A percentile compares a stretch with the other conserved stretches of the same genome.
Evolutionary conservation across 2,797 vertebrate genomes (phyloP).

Genomic region (Cheirogaleus major): DNA sequence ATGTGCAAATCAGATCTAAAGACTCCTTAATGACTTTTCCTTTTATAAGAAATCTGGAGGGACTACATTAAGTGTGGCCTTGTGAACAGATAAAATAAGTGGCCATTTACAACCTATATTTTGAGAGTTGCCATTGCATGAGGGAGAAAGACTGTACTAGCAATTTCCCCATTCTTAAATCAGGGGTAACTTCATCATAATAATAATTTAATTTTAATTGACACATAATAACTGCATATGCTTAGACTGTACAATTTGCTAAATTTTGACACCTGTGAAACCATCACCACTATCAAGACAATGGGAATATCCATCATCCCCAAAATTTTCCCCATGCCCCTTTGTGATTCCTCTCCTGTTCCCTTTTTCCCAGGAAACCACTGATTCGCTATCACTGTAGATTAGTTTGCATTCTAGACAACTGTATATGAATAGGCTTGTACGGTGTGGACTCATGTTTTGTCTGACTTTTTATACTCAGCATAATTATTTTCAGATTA

Average conservation of each 20-base stretch:
- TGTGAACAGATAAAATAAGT: background rate
- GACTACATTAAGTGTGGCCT: background rate
- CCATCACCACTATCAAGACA: background rate
- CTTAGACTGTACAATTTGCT: background rate
- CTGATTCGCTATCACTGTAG: background rate
- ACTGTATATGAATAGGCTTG: background rate
- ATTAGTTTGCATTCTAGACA: background rate
- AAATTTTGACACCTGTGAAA: background rate
- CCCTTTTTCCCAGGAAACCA: background rate
- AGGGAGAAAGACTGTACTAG: background rate
- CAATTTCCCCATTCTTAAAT: background rate
- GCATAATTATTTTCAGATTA: constrained; percentile 5
- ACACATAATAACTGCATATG: background rate
- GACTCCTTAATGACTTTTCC: background rate
- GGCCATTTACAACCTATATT: background rate
- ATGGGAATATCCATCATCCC: background rate
- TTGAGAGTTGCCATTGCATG: background rate
- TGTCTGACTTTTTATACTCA: background rate
- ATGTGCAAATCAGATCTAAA: background rate
- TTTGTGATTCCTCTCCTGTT: background rate
- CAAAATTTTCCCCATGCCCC: background rate
- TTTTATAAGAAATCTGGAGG: background rate
- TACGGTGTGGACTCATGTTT: background rate
- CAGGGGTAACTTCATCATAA: background rate
- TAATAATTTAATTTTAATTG: background rate